These are phyloP conservation scores for Pavo muticus DNA, from an alignment of 2,113 vertebrate genomes.

Conservation along the genomic window DNA sequence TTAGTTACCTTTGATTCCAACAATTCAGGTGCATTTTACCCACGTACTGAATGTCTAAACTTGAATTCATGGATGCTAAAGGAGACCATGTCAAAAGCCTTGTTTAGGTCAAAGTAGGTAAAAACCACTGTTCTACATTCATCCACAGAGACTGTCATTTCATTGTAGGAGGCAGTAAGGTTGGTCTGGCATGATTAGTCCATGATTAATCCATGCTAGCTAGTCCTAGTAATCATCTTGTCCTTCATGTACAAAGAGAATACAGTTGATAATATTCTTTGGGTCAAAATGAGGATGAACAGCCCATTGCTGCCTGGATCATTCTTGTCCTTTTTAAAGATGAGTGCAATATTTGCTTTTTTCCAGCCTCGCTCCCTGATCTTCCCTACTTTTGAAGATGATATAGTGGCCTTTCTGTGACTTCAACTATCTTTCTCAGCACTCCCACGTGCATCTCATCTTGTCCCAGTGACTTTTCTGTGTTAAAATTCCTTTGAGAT, in stretches of 20 bases:
- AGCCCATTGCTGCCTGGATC: neutral
- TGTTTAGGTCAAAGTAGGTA: constrained; percentile 15
- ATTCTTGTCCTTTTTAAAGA: neutral
- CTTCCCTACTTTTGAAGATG: neutral
- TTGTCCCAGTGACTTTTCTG: neutral
- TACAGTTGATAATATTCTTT: constrained; percentile 13
- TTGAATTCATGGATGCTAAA: neutral
- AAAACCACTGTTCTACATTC: neutral
- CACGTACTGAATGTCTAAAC: neutral
- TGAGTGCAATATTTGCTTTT: neutral
- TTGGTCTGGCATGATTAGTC: constrained; percentile 18
- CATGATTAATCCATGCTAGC: constrained; percentile 30
- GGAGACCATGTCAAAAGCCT: neutral
- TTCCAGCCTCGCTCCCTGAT: neutral
- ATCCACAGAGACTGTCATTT: constrained; percentile 24
- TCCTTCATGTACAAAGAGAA: constrained; percentile 4
- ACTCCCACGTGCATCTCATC: neutral
- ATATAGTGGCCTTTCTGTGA: neutral
- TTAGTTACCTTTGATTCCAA: constrained; percentile 25
- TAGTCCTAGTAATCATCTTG: constrained; percentile 30
- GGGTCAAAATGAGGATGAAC: neutral
- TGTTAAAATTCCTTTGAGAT: neutral
- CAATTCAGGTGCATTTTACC: neutral
- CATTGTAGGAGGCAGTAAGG: constrained; percentile 6
- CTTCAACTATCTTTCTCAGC: neutral